Conservation (phyloP, 2,888 invertebrate species). For the Lithophane semibrunnea region DNA sequence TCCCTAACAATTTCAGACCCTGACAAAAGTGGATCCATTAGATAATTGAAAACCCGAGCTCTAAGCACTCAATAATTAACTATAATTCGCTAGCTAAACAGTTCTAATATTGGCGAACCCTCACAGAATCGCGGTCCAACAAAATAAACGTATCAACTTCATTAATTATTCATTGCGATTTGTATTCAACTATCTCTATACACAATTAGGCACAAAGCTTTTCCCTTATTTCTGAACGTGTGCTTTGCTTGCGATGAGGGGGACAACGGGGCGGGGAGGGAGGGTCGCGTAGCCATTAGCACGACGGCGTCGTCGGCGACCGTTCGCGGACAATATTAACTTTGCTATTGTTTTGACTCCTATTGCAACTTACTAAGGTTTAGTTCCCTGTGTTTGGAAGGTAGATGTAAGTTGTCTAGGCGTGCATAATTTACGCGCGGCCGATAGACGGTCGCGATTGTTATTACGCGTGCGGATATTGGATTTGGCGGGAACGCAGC, state of each 20-base stretch:
- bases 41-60: constrained; percentile 46
- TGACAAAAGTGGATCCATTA: constrained; percentile 45
- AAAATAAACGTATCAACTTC: constrained; percentile 68
- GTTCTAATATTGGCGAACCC: constrained; percentile 55
- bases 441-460: constrained; percentile 89
- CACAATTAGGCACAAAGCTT: constrained; percentile 82
- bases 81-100: constrained; percentile 55
- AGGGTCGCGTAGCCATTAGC: constrained; percentile 86
- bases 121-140: constrained; percentile 61
- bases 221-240: constrained; percentile 84
- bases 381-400: constrained; percentile 53
- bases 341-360: constrained; percentile 56
- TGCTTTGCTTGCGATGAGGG: constrained; percentile 77
- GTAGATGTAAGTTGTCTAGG: constrained; percentile 66
- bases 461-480: constrained; percentile 90
- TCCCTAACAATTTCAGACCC: constrained; percentile 1
- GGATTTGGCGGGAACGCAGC: constrained; percentile 84
- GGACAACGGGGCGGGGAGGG: constrained; percentile 71
- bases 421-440: constrained; percentile 90
- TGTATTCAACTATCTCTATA: constrained; percentile 76
- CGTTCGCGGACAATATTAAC: constrained; percentile 74
- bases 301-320: constrained; percentile 83
- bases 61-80: constrained; percentile 60
- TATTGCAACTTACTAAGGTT: constrained; percentile 66
- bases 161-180: constrained; percentile 75